These are phyloP conservation scores for Hydriomena furcata DNA, from an alignment of 2,888 invertebrate species.

Conservation along the genomic window DNA sequence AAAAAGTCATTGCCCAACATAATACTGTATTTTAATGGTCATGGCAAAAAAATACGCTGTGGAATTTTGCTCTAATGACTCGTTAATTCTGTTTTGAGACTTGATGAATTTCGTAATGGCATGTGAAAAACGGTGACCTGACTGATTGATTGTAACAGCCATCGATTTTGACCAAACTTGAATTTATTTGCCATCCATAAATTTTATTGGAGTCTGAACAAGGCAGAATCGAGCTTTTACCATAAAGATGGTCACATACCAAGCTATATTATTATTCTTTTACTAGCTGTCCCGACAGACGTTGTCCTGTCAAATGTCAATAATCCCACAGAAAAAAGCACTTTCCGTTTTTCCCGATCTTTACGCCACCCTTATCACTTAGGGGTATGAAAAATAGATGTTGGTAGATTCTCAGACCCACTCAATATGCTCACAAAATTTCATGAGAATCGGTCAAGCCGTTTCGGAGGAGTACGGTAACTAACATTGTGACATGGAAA, in stretches of 20 bases:
- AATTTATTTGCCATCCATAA: constrained; percentile 27
- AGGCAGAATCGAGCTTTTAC: constrained; percentile 16
- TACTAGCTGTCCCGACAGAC: too few relatives aligned
- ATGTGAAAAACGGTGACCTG: constrained; percentile 53
- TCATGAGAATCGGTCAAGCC: too few relatives aligned
- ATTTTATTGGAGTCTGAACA: constrained; percentile 20
- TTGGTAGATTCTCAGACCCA: too few relatives aligned
- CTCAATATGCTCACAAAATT: too few relatives aligned
- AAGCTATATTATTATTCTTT: neutral
- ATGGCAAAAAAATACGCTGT: constrained; percentile 66
- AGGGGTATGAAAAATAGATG: too few relatives aligned
- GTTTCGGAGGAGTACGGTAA: too few relatives aligned
- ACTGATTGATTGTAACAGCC: constrained; percentile 31
- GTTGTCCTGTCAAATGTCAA: too few relatives aligned
- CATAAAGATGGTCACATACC: constrained; percentile 4
- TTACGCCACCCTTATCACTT: too few relatives aligned
- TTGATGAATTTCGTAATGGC: constrained; percentile 66
- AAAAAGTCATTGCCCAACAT: constrained; percentile 70
- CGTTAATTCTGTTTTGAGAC: constrained; percentile 67
- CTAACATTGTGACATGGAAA: too few relatives aligned
- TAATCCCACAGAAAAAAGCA: too few relatives aligned
- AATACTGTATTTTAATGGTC: constrained; percentile 63
- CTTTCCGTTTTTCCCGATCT: too few relatives aligned
- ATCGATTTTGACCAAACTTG: constrained; percentile 31
- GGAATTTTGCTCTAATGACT: constrained; percentile 76